Evolutionary conservation across 2,113 vertebrate genomes (phyloP).

Genomic region (Eurypyga helias): DNA sequence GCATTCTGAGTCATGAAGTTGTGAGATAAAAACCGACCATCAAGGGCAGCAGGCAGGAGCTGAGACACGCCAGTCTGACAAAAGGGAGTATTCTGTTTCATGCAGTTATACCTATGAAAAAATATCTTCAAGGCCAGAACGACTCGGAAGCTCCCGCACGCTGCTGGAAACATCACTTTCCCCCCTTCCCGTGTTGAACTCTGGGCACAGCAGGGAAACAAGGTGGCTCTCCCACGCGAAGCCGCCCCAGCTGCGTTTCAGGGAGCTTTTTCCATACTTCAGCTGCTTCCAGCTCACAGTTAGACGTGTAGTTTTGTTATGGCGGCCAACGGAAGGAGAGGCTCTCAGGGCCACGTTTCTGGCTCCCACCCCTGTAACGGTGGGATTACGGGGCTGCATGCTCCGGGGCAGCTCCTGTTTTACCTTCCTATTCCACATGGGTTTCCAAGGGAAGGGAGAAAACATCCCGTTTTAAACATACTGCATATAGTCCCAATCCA

Average conservation of each 20-base stretch:
- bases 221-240: background rate
- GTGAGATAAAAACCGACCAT: background rate
- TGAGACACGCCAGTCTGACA: background rate
- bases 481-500: background rate
- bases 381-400: background rate
- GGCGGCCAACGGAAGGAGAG: background rate
- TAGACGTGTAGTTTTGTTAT: background rate
- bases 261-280: background rate
- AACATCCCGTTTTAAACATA: background rate
- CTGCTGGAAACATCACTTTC: background rate
- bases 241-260: background rate
- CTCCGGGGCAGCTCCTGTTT: background rate
- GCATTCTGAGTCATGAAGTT: background rate
- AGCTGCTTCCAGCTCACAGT: background rate
- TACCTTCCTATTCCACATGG: background rate
- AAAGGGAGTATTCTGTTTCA: background rate
- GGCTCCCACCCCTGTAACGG: background rate
- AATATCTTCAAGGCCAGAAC: background rate
- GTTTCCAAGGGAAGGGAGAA: background rate
- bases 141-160: background rate
- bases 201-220: background rate
- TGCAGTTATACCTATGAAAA: background rate
- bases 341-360: background rate
- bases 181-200: background rate
- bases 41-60: slow-evolving; percentile 1